Evolutionary conservation across 2,113 vertebrate species (phyloP), one percentile per base, ranked within the genome.

Genomic region (Thomomys bottae): DNA sequence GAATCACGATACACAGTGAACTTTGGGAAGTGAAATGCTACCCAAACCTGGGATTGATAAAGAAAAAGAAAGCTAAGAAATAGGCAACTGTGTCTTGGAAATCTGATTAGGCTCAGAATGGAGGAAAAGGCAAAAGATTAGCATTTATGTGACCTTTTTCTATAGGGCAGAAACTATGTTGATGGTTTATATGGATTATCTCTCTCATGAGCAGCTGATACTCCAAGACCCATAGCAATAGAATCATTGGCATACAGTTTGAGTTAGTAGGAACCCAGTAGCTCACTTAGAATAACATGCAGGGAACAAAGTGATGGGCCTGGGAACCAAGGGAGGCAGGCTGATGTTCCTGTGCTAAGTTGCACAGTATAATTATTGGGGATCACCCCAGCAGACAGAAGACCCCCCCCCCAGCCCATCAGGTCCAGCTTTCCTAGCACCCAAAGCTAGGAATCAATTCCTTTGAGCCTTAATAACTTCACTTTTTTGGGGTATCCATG

Each of bases 331-430:
- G 38, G 66, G 32, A 36, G 1, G 36, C 28, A 45, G 61, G 32
- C 36, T 0, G 2, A 1, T 2, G 4, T 17, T 7, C 14, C 8
- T 17, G 45, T 45, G 23, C 38, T 24, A 17, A 17, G n/a, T 10
- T 10, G 38, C 18, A n/a, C 34, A 20, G 14, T 6, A 23, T 4
- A 24, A 1, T 26, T 26, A 2, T 34, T 3, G 61, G 9, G 28
- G 1, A 18, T 4, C 3, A 32, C 42, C 84, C 38, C 32, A 92
- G 45, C 20, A 8, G n/a, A 59, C 40, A 28, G 64, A 45, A 34
- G 8, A 28, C 5, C 34, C 49, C 49, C 18, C 49, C 49, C 2
- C 17, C 3, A 12, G 14, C 49, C 4, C 45, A 28, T 34, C 54
- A 76, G 70, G 89, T 64, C 79, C 28, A 87, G 5, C 57, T 81